Evolutionary conservation across 2,797 vertebrate genomes (phyloP).

Genomic region (Pogoniulus pusillus): DNA sequence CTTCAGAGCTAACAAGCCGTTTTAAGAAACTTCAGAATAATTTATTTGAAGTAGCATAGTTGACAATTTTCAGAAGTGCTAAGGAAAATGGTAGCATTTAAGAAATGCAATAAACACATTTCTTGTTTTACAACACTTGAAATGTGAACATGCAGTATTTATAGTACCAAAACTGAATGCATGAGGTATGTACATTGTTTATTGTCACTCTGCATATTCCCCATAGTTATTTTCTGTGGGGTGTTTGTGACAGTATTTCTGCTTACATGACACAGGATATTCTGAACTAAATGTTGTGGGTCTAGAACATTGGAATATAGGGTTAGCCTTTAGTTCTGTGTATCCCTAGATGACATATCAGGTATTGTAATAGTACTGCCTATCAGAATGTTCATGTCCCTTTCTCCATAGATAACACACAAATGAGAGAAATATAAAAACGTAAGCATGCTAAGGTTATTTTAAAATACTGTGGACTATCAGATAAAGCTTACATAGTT

Average conservation of each 20-base stretch:
- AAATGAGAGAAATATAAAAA: background rate
- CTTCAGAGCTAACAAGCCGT: background rate
- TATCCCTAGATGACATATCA: background rate
- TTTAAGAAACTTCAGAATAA: constrained; percentile 17
- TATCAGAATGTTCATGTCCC: background rate
- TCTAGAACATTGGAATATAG: background rate
- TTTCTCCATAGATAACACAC: background rate
- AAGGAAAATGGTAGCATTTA: background rate
- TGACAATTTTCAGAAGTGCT: background rate
- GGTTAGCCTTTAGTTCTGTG: background rate
- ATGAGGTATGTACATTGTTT: background rate
- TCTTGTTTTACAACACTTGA: background rate
- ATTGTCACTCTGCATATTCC: background rate
- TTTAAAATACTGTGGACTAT: background rate
- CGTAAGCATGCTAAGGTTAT: background rate
- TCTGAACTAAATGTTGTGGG: background rate
- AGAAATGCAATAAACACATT: background rate
- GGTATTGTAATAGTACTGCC: background rate
- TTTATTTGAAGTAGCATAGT: background rate
- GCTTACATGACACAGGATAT: background rate
- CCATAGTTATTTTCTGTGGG: background rate
- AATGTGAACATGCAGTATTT: background rate
- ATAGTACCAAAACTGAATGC: background rate
- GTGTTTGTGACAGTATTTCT: background rate
- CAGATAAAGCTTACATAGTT: background rate